Conservation (phyloP, 2,888 invertebrate species). For the Lobophora halterata region DNA sequence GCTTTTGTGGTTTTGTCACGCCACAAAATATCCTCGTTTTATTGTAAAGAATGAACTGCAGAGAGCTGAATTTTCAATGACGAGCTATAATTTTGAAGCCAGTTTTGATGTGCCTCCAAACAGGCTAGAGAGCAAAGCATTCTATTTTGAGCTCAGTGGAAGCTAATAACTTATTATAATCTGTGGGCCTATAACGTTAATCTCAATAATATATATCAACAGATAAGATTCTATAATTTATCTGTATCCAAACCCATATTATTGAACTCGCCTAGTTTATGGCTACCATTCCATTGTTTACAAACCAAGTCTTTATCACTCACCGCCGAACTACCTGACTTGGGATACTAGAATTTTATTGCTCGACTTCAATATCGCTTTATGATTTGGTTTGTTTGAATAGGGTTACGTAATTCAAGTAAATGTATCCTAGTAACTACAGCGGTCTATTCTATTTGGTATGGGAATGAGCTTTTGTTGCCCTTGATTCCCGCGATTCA, state of each 20-base stretch:
- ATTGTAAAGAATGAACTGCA: too few species aligned
- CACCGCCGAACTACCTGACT: constrained; percentile 29
- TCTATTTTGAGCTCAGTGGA: too few species aligned
- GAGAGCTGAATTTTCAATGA: too few species aligned
- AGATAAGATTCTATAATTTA: too few species aligned
- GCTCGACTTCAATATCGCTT: constrained; percentile 50
- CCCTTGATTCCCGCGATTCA: constrained; percentile 55
- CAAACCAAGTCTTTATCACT: constrained; percentile 21
- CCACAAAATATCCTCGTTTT: too few species aligned
- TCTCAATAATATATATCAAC: too few species aligned
- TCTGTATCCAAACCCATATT: constrained; percentile 6
- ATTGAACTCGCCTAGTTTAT: constrained; percentile 18
- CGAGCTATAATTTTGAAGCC: too few species aligned
- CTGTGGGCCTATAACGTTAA: too few species aligned
- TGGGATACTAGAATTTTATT: constrained; percentile 37
- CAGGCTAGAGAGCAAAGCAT: too few species aligned
- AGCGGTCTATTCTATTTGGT: constrained; percentile 28
- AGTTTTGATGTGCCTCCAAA: too few species aligned
- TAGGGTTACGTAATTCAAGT: constrained; percentile 51
- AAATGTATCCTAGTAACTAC: constrained; percentile 39
- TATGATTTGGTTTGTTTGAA: constrained; percentile 44
- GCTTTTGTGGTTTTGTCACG: too few species aligned
- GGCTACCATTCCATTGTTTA: constrained; percentile 18
- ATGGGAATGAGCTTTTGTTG: constrained; percentile 49
- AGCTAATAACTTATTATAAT: too few species aligned